phyloP scores from a whole-genome alignment of 2,888 invertebrate genomes.

The Sphaeridia pumilis region DNA sequence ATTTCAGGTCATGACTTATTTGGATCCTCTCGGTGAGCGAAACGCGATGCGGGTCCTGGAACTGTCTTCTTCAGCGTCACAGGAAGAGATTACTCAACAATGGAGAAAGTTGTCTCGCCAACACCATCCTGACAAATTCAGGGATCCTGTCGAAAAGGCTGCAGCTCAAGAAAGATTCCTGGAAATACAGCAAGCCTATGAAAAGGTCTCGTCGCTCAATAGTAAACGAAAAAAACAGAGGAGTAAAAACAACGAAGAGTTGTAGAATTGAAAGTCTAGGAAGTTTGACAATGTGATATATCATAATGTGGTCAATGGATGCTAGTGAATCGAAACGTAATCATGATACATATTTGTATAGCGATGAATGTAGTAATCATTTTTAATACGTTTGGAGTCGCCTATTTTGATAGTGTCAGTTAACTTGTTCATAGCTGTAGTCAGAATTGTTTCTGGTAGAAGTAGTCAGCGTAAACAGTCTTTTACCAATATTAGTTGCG shows the following conservation, averaged over 20 bases:
- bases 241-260: not conserved
- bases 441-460: too few relatives aligned
- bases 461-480: too few relatives aligned
- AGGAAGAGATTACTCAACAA: slow-evolving; percentile 68
- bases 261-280: too few relatives aligned
- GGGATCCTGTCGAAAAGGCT: slow-evolving; percentile 54
- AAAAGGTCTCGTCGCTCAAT: slow-evolving; percentile 71
- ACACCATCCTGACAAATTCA: slow-evolving; percentile 84
- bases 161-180: slow-evolving; percentile 76
- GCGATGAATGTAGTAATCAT: too few relatives aligned
- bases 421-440: too few relatives aligned
- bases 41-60: slow-evolving; percentile 67
- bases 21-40: slow-evolving; percentile 77
- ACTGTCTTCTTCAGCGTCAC: slow-evolving; percentile 64
- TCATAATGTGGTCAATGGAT: too few relatives aligned
- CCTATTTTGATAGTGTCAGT: too few relatives aligned
- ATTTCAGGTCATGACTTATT: slow-evolving; percentile 22
- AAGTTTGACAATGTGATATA: too few relatives aligned
- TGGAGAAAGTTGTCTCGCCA: slow-evolving; percentile 73
- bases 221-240: slow-evolving; percentile 57
- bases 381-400: too few relatives aligned
- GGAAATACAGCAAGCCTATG: slow-evolving; percentile 87
- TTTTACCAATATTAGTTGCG: too few relatives aligned
- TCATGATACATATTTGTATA: too few relatives aligned
- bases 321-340: too few relatives aligned